Evolutionary conservation across 2,113 vertebrate genomes (phyloP).

Genomic region (Xenopus borealis): DNA sequence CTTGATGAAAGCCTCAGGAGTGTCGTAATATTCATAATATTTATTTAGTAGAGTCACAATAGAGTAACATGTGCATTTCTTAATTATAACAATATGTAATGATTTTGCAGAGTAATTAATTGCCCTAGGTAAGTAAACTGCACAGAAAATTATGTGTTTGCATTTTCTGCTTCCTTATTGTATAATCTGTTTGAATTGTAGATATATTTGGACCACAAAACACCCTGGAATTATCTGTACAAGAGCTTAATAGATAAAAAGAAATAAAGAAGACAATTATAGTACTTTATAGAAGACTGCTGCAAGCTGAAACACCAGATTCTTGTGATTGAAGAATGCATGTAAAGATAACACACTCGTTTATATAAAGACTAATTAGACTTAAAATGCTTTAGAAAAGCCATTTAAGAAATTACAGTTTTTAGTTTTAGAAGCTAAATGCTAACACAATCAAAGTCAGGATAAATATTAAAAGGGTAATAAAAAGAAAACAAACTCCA

Average conservation of each 20-base stretch:
- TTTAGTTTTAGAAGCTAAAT: conserved; percentile 17
- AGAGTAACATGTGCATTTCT: neutral
- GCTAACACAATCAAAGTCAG: conserved; percentile 18
- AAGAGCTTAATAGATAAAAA: conserved; percentile 15
- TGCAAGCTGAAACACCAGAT: conserved; percentile 33
- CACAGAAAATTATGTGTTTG: conserved; percentile 1
- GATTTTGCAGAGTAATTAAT: conserved; percentile 1
- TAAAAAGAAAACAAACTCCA: conserved; percentile 14
- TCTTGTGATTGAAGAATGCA: conserved; percentile 36
- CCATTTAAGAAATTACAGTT: conserved; percentile 29
- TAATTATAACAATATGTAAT: neutral
- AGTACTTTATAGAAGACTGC: conserved; percentile 32
- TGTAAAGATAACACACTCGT: conserved; percentile 38
- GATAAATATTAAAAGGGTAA: conserved; percentile 13
- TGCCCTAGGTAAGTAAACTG: neutral
- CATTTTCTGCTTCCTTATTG: conserved; percentile 1
- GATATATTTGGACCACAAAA: conserved; percentile 20
- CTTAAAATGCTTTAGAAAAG: conserved; percentile 33
- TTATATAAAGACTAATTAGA: conserved; percentile 44
- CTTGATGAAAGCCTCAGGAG: neutral
- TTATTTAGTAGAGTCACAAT: neutral
- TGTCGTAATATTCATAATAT: neutral
- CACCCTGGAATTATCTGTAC: neutral
- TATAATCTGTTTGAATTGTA: neutral
- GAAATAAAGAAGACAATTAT: conserved; percentile 32